Conservation (phyloP, 2,113 vertebrate genomes). For the Zosterops pallidus region DNA sequence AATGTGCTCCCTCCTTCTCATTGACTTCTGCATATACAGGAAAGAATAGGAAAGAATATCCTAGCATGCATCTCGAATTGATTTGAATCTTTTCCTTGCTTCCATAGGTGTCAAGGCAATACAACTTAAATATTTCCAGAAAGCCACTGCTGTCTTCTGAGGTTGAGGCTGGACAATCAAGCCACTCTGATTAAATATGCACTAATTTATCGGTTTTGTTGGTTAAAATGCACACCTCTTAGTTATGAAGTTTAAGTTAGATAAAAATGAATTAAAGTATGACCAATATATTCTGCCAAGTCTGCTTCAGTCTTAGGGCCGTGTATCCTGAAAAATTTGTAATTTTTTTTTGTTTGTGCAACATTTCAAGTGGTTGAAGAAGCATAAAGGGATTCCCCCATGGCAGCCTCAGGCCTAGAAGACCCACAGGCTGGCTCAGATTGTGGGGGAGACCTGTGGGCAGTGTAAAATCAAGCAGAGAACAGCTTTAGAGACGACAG, state of each 20-base stretch:
- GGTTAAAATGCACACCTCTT: neutral
- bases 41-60: neutral
- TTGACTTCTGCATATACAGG: neutral
- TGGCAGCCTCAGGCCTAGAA: neutral
- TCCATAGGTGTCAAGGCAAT: neutral
- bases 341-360: neutral
- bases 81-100: neutral
- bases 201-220: neutral
- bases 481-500: neutral
- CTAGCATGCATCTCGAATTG: neutral
- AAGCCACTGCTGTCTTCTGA: neutral
- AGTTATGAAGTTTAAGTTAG: neutral
- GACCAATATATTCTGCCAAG: neutral
- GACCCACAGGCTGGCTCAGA: neutral
- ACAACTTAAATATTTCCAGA: neutral
- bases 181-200: neutral
- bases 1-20: neutral
- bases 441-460: neutral
- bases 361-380: neutral
- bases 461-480: neutral
- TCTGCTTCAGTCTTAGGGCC: neutral
- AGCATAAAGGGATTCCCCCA: neutral
- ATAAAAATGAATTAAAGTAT: neutral
- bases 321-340: neutral
- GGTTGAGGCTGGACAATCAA: neutral